phyloP scores from a whole-genome alignment of 2,113 vertebrate genomes.

The Siniperca knerii region DNA sequence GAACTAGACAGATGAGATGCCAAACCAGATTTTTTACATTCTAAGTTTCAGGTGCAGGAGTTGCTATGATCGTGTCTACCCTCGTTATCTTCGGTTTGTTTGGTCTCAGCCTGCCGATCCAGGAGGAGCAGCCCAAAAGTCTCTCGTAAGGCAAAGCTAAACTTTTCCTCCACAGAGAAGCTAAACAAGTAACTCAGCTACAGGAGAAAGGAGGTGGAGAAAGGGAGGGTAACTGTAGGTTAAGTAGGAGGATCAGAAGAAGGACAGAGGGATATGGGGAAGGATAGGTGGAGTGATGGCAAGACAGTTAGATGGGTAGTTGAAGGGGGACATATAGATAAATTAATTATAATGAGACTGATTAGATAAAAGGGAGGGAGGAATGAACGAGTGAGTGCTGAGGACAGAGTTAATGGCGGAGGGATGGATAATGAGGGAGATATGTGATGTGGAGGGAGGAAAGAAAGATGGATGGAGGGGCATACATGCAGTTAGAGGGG shows the following conservation, averaged over 20 bases:
- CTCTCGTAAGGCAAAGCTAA: too few species aligned
- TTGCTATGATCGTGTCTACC: too few species aligned
- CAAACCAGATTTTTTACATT: too few species aligned
- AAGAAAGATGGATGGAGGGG: not conserved
- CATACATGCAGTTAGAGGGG: not conserved
- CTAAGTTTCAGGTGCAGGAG: too few species aligned
- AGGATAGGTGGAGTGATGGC: not conserved
- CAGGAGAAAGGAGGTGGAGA: too few species aligned
- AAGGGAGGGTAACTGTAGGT: slow-evolving; percentile 4
- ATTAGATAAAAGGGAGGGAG: slow-evolving; percentile 11
- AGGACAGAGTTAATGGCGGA: not conserved
- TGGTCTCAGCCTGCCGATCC: too few species aligned
- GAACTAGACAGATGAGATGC: too few species aligned
- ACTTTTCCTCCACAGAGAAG: too few species aligned
- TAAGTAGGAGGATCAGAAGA: not conserved
- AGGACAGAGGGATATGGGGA: not conserved
- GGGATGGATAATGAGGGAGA: not conserved
- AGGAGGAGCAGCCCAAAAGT: too few species aligned
- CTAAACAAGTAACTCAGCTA: too few species aligned
- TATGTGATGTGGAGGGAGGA: not conserved
- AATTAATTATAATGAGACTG: slow-evolving; percentile 15
- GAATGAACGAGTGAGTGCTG: not conserved
- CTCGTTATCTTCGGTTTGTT: too few species aligned
- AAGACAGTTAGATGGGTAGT: not conserved
- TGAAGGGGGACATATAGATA: not conserved